Evolutionary conservation across 2,888 invertebrate genomes (phyloP).

Genomic region (Drosophila mulleri): DNA sequence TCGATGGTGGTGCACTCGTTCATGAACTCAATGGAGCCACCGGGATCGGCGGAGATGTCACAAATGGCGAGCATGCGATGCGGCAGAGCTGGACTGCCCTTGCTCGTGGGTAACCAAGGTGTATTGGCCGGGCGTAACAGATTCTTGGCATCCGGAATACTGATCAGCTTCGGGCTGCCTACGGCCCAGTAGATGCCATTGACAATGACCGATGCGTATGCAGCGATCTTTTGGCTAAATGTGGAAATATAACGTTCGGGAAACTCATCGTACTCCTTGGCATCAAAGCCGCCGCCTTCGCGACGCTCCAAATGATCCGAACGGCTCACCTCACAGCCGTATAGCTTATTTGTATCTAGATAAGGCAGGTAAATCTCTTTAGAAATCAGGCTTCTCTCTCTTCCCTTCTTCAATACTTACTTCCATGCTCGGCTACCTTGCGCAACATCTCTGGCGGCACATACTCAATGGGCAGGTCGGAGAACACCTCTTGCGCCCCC

Average conservation of each 20-base stretch:
- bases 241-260: conserved; percentile 98
- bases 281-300: conserved; percentile 96
- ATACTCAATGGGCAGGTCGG: conserved; percentile 98
- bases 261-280: conserved; percentile 94
- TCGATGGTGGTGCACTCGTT: conserved; percentile 99
- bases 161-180: conserved; percentile 96
- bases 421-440: conserved; percentile 98
- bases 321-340: conserved; percentile 97
- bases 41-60: conserved; percentile 99
- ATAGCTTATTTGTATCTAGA: conserved; percentile 96
- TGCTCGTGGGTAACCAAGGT: conserved; percentile 96
- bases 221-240: conserved; percentile 98
- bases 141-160: conserved; percentile 99
- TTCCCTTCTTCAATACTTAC: conserved; percentile 86
- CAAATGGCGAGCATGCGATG: conserved; percentile 97
- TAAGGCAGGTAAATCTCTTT: not conserved
- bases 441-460: conserved; percentile 97
- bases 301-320: conserved; percentile 96
- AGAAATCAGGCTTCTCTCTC: not conserved
- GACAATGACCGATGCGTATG: conserved; percentile 97
- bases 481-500: conserved; percentile 96
- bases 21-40: conserved; percentile 99
- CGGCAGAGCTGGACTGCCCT: conserved; percentile 94
- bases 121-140: conserved; percentile 94
- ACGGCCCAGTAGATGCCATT: conserved; percentile 99